Base-by-base conservation (phyloP, 2,797 vertebrate species). In the Zalophus californianus region DNA sequence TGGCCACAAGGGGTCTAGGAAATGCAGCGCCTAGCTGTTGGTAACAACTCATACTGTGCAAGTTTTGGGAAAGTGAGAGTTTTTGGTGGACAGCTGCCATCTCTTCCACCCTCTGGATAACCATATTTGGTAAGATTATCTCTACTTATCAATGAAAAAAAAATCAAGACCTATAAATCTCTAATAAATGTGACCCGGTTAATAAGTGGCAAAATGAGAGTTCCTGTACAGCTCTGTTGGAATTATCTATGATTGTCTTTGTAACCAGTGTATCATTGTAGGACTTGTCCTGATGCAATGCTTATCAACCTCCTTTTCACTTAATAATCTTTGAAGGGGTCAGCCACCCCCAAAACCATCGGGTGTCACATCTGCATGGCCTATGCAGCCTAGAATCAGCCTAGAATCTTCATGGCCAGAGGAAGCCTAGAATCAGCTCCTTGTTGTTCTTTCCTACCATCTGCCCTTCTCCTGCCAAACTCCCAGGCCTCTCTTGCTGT, bases 171-270 rank as follows among this genome's bases (percentile, higher is more conserved):
- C 27, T 50, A 8, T 5, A 70, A 85, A 72, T 92, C 54, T 91
- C 21, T 80, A 29, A 89, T 80, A 84, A 84, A 15, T 16, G n/a
- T 70, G 66, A 88, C n/a, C 50, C 11, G 10, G 15, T 56, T 89
- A 85, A 90, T 54, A 41, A 48, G 21, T 62, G 77, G 10, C 32
- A 56, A 44, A 35, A 84, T 87, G 50, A 87, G 50, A 48, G 41
- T 75, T 78, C 48, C 58, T 68, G 15, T 16, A 77, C 4, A 72
- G 14, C 0, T 12, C 20, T 82, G 38, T 29, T 29, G 23, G 62
- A 87, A 91, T 77, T 85, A 58, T 83, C 41, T 96, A 38, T 92
- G 82, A 87, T 13, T 70, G 1, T 86, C 60, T 96, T 50, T 88
- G 87, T 44, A 80, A 35, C 35, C 35, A 66, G 29, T 23, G n/a